Base-by-base conservation (phyloP, 1,140 invertebrate species). In the Manduca sexta region DNA sequence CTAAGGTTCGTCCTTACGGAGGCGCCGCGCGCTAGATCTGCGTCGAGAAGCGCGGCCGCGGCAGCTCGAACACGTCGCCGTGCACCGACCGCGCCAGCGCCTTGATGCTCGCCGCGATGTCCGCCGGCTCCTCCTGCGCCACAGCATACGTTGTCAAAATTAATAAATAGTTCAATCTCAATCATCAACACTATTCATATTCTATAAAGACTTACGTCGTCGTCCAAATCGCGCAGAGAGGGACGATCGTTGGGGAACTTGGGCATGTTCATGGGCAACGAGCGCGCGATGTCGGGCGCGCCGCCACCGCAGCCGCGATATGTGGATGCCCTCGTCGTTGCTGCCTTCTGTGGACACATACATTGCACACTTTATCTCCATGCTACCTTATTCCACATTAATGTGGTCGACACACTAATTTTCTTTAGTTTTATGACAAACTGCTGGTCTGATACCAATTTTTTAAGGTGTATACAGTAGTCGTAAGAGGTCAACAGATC, bases 41-140 rank as follows among this genome's bases (percentile, higher is more conserved):
- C 47, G 93, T 94, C 74, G 92, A 93, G 85, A 94, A 91, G 58
- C 93, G 89, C 51, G 93, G 92, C 51, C 93, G 89, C 34, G 94
- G 94, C 64, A 95, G 81, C 67, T 96, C 94, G 83, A 95, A 96
- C 53, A 94, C 92, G 82, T 94, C 93, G 56, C 93, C 94, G 79
- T 94, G 93, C 37, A 96, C 92, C 63, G 94, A 96, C 62, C 92
- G 91, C 31, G 94, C 94, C 58, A 96, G 75, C 14, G 94, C 94
- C 79, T 94, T 93, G 62, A 96, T 96, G 65, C 93, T 94, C 31
- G 94, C 94, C 55, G 93, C 93, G 66, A 96, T 96, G 67, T 95
- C 93, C 26, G 64, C 59, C 5, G 84, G 70, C 55, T 80, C 74
- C 64, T 85, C 81, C 73, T 87, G 65, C 15, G 44, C 6, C 6